Percentiles rank a stretch among this genome's conserved stretches.
These are phyloP conservation scores for Chauna torquata DNA, from an alignment of 2,113 vertebrate genomes.

Conservation along the genomic window DNA sequence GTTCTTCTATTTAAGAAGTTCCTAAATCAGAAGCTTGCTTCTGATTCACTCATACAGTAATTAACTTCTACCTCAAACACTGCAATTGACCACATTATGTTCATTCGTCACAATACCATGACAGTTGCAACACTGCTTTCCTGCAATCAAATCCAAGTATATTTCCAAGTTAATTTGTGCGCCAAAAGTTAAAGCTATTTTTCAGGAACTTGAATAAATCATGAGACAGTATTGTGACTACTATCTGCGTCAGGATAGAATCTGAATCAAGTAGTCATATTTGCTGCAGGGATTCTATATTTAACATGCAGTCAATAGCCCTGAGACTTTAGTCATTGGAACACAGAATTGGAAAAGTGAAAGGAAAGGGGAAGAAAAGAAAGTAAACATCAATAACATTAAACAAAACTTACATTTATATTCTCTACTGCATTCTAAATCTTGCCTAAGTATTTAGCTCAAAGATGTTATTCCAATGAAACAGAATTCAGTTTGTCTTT, in stretches of 20 bases:
- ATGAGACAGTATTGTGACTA: conserved; percentile 1
- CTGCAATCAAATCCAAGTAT: background rate
- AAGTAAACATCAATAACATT: conserved; percentile 12
- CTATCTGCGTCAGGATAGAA: conserved; percentile 27
- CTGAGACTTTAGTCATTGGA: background rate
- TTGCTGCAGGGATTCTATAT: conserved; percentile 24
- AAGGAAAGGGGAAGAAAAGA: background rate
- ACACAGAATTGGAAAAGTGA: background rate
- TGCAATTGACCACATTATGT: background rate
- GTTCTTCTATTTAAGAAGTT: background rate
- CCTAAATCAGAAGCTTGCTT: background rate
- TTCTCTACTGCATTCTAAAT: background rate
- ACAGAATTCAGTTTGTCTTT: background rate
- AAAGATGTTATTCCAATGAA: background rate
- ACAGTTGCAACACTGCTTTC: background rate
- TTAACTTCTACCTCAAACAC: background rate
- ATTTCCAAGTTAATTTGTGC: background rate
- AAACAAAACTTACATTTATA: background rate
- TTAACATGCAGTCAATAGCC: conserved; percentile 10
- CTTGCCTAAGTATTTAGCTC: background rate
- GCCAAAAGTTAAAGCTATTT: background rate
- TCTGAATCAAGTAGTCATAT: conserved; percentile 16
- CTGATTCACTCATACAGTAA: background rate
- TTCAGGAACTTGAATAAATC: conserved; percentile 5
- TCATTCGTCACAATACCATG: background rate